Evolutionary conservation across 2,888 invertebrate species (phyloP).

Genomic region (Cyclophora albipunctata): DNA sequence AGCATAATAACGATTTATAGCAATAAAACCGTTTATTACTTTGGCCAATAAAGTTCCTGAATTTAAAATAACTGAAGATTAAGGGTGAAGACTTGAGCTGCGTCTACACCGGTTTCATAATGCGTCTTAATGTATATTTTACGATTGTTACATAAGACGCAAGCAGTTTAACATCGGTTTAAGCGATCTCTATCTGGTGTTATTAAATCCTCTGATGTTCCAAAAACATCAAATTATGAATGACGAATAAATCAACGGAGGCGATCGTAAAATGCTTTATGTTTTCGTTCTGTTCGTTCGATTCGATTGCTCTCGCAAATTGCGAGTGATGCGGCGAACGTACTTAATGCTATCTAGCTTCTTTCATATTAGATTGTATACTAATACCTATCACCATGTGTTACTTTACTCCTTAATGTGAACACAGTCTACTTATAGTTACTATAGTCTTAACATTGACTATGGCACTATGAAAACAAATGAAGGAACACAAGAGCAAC

Average conservation of each 20-base stretch:
- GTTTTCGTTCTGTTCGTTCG: conserved; percentile 62
- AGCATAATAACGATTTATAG: conserved; percentile 64
- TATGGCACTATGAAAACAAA: no score
- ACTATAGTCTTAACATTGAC: no score
- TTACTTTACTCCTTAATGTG: no score
- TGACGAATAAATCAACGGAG: conserved; percentile 70
- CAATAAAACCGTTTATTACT: conserved; percentile 67
- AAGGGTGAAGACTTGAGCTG: conserved; percentile 58
- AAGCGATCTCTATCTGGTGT: conserved; percentile 69
- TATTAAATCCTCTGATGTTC: conserved; percentile 72
- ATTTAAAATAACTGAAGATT: conserved; percentile 71
- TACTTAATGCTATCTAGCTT: conserved; percentile 36
- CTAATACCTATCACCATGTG: conserved; percentile 17
- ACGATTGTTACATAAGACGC: conserved; percentile 72
- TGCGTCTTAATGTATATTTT: conserved; percentile 74
- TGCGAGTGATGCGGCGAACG: conserved; percentile 50
- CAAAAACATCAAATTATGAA: conserved; percentile 72
- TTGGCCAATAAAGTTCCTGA: conserved; percentile 62
- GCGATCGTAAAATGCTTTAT: conserved; percentile 71
- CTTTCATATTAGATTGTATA: conserved; percentile 36
- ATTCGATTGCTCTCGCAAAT: conserved; percentile 60
- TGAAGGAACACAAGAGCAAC: no score
- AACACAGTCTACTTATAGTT: no score
- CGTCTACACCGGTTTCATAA: conserved; percentile 58
- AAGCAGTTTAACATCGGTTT: conserved; percentile 66